Conservation (phyloP, 2,888 invertebrate genomes). For the Ferrisia virgata region DNA sequence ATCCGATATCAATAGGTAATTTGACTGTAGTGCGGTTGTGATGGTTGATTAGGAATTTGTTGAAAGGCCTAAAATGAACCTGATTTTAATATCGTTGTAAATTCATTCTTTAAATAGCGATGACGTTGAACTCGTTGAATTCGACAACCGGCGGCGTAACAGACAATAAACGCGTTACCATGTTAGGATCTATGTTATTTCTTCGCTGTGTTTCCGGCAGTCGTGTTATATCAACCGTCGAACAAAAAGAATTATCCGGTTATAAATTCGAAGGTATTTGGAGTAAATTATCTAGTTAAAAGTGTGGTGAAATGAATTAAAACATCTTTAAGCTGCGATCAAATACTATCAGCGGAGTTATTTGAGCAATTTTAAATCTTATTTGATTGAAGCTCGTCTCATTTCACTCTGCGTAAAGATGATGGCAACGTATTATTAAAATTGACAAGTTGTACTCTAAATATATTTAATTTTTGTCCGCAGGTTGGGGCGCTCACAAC, state of each 20-base stretch:
- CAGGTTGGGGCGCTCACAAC: constrained; percentile 72
- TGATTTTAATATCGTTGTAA: too few relatives aligned
- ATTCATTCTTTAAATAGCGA: too few relatives aligned
- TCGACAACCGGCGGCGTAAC: constrained; percentile 47
- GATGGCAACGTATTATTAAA: too few relatives aligned
- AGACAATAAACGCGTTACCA: constrained; percentile 56
- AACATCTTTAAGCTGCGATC: too few relatives aligned
- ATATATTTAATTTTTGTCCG: neutral
- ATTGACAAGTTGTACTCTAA: neutral
- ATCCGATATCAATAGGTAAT: constrained; percentile 70
- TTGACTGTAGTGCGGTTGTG: too few relatives aligned
- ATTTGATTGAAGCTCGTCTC: too few relatives aligned
- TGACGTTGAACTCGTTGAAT: constrained; percentile 55
- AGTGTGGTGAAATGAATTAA: too few relatives aligned
- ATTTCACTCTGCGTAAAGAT: too few relatives aligned
- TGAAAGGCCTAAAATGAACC: neutral
- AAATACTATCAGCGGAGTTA: too few relatives aligned
- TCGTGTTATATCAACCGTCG: constrained; percentile 60
- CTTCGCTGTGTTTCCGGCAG: constrained; percentile 70
- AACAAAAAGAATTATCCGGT: constrained; percentile 59
- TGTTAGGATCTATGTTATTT: constrained; percentile 71
- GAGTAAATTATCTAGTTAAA: too few relatives aligned
- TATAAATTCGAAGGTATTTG: constrained; percentile 59
- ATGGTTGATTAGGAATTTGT: constrained; percentile 49
- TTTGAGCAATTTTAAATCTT: too few relatives aligned